Evolutionary conservation across 2,888 invertebrate species (phyloP), one percentile per base, ranked within the genome.

Genomic region (Ennomos fuscantarius): DNA sequence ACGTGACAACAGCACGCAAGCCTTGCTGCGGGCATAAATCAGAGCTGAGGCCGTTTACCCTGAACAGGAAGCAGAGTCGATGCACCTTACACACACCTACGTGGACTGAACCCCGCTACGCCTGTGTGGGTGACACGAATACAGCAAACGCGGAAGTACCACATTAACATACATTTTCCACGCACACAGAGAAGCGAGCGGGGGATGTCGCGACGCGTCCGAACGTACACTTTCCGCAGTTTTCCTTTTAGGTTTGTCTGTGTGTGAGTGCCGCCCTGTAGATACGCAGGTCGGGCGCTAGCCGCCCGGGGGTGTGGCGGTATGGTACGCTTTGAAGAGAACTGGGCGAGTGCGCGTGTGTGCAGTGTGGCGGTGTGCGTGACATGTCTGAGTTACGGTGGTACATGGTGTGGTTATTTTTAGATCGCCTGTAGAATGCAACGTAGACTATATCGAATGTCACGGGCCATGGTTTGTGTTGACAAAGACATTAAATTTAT

Each of bases 31-130:
- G 70, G 76, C 86, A 84, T 89, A 90, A 89, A 90, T 90, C 90
- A 88, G 74, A 62, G 81, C 81, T 68, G 84, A 72, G 89, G 90
- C 86, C 90, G 84, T 87, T 88, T 87, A 88, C 91, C 84, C 86
- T 75, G 77, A 82, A 79, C 83, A 82, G 90, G 90, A 89, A 90
- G 80, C 84, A 66, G 73, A 88, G 91, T 89, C 90, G 87, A 86
- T 92, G 91, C 91, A 92, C 91, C 89, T 87, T 73, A 81, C 84
- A 51, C 83, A 75, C 83, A 82, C 81, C 66, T 1, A 15, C 37
- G 34, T 43, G 33, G 24, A 36, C 61, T 51, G 36, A 56, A 56
- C 56, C 63, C 49, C 50, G 42, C 48, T 54, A 34, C 53, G 51
- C 35, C 34, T 53, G 82, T 86, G 84, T 79, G 87, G 56, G 84